Base-by-base conservation (phyloP, 1,140 invertebrate species). In the Drosophila neocordata region DNA sequence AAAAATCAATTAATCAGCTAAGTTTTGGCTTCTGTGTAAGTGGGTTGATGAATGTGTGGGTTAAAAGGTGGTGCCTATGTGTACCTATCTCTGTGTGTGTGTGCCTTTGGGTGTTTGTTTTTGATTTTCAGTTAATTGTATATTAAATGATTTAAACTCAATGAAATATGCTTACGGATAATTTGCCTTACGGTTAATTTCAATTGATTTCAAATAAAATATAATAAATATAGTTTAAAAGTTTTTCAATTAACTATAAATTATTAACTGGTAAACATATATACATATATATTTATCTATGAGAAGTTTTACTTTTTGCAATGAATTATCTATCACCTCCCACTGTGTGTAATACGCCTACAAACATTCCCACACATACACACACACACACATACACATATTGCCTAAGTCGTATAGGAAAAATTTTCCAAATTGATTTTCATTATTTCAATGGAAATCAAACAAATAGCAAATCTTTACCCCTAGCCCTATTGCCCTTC, bases 401-500 rank as follows among this genome's bases (percentile, higher is more conserved):
- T 12, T 18, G 15, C 18, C 0, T 11, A 15, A 48, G 15, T 48
- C 15, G 15, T 2, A 20, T 15, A 34, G 13, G 4, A 27, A 56
- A 34, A 56, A n/a, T n/a, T 56, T 27, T 56, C 9, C 34, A 34
- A 56, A 56, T 56, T 56, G 53, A 13, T 56, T 56, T 56, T 56
- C 31, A 55, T 55, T 31, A 24, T 55, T 11, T 20, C 41, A 48
- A 48, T 53, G 22, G 12, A 31, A 15, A 52, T 31, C 27, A 31
- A 31, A 55, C n/a, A 55, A 13, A 55, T n/a, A 55, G 12, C 12
- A 31, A n/a, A 31, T 9, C 2, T 9, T 2, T 9, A 9, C 8
- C 7, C 2, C 3, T 15, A 1, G 6, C 41, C 12, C 37, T n/a
- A 4, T 38, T 38, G 6, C 15, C 15, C 15, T 20, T 6, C 41